Percentiles rank a stretch among this genome's conserved stretches.
Evolutionary conservation across 1,140 invertebrate genomes (phyloP).

Genomic region (Wiebesia pumilae): DNA sequence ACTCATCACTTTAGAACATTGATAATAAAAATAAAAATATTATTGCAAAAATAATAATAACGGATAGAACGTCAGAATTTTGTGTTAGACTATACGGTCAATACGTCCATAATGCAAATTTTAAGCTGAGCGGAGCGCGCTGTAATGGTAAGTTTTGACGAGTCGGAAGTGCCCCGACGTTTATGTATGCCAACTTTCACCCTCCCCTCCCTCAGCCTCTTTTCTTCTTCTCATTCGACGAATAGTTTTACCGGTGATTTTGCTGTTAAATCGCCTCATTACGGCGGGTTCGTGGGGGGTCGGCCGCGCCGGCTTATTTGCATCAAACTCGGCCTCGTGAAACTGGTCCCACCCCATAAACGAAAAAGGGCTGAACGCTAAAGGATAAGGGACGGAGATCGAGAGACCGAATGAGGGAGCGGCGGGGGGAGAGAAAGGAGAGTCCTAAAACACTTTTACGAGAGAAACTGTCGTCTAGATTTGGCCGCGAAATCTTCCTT

Average conservation of each 20-base stretch:
- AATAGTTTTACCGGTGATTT: constrained; percentile 69
- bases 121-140: not conserved
- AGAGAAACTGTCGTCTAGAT: constrained; percentile 58
- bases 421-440: constrained; percentile 50
- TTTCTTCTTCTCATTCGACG: constrained; percentile 46
- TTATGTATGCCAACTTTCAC: constrained; percentile 12
- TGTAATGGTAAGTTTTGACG: constrained; percentile 59
- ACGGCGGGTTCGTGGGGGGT: constrained; percentile 70
- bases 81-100: not conserved
- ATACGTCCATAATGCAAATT: constrained; percentile 60
- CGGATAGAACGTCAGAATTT: not conserved
- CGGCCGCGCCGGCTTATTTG: constrained; percentile 65
- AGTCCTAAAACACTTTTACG: constrained; percentile 64
- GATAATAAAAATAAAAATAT: not conserved
- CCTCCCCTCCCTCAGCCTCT: constrained; percentile 50
- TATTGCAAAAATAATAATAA: not conserved
- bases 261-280: constrained; percentile 74
- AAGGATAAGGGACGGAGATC: constrained; percentile 2
- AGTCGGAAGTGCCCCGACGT: constrained; percentile 50
- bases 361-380: not conserved
- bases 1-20: too few relatives aligned
- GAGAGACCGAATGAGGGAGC: constrained; percentile 52
- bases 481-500: constrained; percentile 56
- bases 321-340: constrained; percentile 61
- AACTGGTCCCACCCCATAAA: constrained; percentile 64